Conservation (phyloP, 2,113 vertebrate species). For the Indicator maculatus region DNA sequence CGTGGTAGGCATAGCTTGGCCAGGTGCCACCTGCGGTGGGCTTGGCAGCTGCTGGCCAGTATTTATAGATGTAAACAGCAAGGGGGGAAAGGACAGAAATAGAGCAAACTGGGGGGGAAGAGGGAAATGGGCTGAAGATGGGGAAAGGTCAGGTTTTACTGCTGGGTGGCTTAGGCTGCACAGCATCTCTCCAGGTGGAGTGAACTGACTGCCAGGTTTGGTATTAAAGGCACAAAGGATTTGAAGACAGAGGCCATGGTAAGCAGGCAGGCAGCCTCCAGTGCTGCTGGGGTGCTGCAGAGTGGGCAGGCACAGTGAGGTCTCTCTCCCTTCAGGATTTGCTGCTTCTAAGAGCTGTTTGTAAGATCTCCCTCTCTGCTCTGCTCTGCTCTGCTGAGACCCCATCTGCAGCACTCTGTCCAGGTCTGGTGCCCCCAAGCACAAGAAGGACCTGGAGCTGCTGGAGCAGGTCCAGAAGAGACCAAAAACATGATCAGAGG, state of each 20-base stretch:
- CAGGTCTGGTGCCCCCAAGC: too few species aligned
- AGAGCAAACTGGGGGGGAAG: background rate
- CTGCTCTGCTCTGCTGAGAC: too few species aligned
- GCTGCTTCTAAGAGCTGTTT: too few species aligned
- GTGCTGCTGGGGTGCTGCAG: background rate
- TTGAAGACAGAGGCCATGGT: background rate
- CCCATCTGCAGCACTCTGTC: too few species aligned
- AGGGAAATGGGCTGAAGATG: background rate
- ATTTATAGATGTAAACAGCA: constrained; percentile 55
- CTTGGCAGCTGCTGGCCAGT: constrained; percentile 54
- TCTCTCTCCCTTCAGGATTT: too few species aligned
- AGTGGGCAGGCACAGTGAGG: background rate
- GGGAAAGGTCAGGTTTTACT: background rate
- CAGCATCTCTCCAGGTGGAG: background rate
- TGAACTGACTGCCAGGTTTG: background rate
- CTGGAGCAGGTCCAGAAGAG: too few species aligned
- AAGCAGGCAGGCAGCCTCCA: fast-evolving
- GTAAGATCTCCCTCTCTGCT: too few species aligned
- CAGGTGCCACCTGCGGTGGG: constrained; percentile 2
- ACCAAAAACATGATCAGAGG: too few species aligned
- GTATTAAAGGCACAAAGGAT: background rate
- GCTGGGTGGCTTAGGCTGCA: background rate
- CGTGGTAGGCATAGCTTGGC: constrained; percentile 25
- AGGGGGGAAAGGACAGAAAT: background rate
- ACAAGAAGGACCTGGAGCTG: too few species aligned